A percentile compares a stretch with the other conserved stretches of the same genome.
Evolutionary conservation across 37 sponge, comb jelly and placozoan species (phyloP).

Genomic region (Trichoplax adhaerens): DNA sequence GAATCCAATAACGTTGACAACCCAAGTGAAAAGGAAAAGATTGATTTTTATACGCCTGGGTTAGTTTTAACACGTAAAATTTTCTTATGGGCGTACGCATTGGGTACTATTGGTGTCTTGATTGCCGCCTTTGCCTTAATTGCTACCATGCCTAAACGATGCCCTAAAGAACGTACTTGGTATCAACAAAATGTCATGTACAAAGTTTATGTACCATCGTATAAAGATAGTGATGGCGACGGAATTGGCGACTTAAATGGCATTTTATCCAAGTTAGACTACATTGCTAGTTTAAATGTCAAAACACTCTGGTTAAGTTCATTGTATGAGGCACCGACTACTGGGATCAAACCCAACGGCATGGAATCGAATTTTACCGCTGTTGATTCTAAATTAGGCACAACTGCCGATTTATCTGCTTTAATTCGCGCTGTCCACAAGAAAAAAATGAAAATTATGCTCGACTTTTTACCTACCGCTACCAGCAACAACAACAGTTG

Average conservation of each 20-base stretch:
- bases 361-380: constrained; percentile 36
- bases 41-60: too few species aligned
- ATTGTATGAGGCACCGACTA: constrained; percentile 43
- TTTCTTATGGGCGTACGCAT: too few species aligned
- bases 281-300: constrained; percentile 40
- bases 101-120: too few species aligned
- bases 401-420: constrained; percentile 32
- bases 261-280: constrained; percentile 29
- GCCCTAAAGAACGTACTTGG: constrained; percentile 14
- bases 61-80: too few species aligned
- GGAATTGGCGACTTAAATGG: constrained; percentile 69
- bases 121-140: too few species aligned
- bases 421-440: constrained; percentile 31
- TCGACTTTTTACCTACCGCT: constrained; percentile 85
- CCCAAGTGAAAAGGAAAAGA: too few species aligned
- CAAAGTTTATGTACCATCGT: constrained; percentile 68
- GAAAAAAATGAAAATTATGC: constrained; percentile 29
- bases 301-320: constrained; percentile 67
- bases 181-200: constrained; percentile 65
- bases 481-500: constrained; percentile 63
- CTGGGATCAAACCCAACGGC: too few species aligned
- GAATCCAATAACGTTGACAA: too few species aligned
- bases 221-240: constrained; percentile 46
- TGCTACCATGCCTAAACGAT: too few species aligned
- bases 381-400: constrained; percentile 46